Evolutionary conservation across 2,888 invertebrate genomes (phyloP).

Genomic region (Gortyna flavago): DNA sequence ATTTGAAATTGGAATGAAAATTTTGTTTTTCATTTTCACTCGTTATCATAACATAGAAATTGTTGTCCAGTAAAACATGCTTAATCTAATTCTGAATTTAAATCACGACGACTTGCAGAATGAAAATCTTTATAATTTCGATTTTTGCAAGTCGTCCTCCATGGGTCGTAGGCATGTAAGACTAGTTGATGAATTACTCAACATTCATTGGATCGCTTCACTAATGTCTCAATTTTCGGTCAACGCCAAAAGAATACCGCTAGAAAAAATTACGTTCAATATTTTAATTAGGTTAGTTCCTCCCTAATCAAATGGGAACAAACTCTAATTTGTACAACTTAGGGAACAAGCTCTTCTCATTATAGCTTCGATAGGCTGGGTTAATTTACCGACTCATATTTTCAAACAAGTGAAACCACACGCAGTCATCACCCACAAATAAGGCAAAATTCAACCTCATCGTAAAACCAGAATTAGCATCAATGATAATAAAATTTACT

Average conservation of each 20-base stretch:
- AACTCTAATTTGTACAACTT: not conserved
- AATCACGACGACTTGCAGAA: no score
- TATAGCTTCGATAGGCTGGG: not conserved
- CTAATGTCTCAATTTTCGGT: not conserved
- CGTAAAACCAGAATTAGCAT: slow-evolving; percentile 44
- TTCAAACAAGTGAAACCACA: not conserved
- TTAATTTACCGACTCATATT: not conserved
- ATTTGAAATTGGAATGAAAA: not conserved
- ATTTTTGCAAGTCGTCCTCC: no score
- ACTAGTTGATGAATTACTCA: no score
- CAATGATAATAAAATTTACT: slow-evolving; percentile 55
- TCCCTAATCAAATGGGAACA: not conserved
- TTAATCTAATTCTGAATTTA: not conserved
- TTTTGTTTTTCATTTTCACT: not conserved
- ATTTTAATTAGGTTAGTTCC: not conserved
- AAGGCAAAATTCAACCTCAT: slow-evolving; percentile 9
- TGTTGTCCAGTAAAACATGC: not conserved
- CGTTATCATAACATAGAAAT: not conserved
- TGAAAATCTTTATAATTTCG: no score
- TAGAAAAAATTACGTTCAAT: no score
- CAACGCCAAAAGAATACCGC: not conserved
- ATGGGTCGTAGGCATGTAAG: no score
- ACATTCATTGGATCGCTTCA: no score
- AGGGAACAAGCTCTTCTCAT: not conserved
- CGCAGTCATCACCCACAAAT: not conserved